Conservation (phyloP, 2,888 invertebrate species). For the Drosophila cracens region DNA sequence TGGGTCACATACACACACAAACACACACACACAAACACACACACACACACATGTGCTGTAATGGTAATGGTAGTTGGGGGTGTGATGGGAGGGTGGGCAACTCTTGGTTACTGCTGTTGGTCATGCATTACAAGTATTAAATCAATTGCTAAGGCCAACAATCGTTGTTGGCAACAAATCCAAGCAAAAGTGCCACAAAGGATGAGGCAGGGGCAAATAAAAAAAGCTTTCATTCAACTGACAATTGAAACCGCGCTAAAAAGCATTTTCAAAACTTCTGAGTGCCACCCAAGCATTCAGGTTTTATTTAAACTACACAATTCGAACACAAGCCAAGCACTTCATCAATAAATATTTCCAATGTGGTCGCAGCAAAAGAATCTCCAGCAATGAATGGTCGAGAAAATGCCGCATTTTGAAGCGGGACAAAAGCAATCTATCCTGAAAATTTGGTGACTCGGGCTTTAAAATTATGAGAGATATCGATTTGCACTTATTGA, state of each 20-base stretch:
- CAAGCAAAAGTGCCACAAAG: conserved; percentile 32
- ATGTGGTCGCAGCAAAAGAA: not conserved
- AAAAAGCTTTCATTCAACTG: conserved; percentile 1
- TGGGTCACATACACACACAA: conserved; percentile 43
- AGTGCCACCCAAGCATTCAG: not conserved
- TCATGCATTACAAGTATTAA: conserved; percentile 68
- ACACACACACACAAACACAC: conserved; percentile 1
- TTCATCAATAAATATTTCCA: not conserved
- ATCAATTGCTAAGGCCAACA: conserved; percentile 67
- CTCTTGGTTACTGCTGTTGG: conserved; percentile 21
- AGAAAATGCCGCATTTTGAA: not conserved
- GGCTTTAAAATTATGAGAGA: not conserved
- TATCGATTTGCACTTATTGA: not conserved
- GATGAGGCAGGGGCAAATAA: not conserved
- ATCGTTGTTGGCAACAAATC: conserved; percentile 32
- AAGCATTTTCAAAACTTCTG: not conserved
- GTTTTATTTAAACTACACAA: not conserved
- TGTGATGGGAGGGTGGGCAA: not conserved
- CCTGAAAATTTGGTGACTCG: not conserved
- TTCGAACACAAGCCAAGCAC: too few relatives aligned
- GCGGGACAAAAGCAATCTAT: not conserved
- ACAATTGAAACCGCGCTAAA: not conserved
- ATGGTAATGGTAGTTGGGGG: not conserved
- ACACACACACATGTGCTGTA: not conserved
- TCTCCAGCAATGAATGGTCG: not conserved